Percentiles rank a stretch among this genome's conserved stretches.
Conservation (phyloP, 2,113 vertebrate species). For the Burhinus oedicnemus region DNA sequence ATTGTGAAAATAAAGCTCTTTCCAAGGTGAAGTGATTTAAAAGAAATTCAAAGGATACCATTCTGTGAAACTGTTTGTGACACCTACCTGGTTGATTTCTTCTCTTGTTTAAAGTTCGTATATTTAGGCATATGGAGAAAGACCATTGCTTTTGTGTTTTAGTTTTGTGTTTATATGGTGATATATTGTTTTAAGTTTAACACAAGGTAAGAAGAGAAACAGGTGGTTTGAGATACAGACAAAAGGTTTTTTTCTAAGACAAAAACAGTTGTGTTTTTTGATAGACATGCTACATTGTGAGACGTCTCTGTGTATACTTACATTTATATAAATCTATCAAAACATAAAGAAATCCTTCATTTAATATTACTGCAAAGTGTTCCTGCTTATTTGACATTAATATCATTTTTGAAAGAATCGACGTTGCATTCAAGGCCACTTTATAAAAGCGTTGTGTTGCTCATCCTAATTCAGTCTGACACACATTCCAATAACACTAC, state of each 20-base stretch:
- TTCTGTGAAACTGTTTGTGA: not conserved
- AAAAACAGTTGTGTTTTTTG: not conserved
- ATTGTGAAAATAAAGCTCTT: not conserved
- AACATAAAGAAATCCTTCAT: constrained; percentile 73
- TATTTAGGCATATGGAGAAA: not conserved
- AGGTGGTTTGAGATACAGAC: constrained; percentile 12
- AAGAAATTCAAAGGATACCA: not conserved
- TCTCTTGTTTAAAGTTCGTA: not conserved
- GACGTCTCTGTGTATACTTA: not conserved
- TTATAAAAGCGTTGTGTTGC: constrained; percentile 84
- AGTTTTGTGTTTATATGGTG: not conserved
- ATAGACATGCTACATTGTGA: not conserved
- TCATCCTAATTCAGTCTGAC: constrained; percentile 89
- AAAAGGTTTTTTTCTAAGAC: not conserved
- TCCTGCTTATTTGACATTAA: constrained; percentile 85
- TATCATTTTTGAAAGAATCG: constrained; percentile 83
- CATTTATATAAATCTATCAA: constrained; percentile 61
- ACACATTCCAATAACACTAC: constrained; percentile 89
- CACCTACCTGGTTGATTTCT: not conserved
- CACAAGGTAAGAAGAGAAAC: not conserved
- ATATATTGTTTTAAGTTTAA: not conserved
- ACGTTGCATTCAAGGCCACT: constrained; percentile 80
- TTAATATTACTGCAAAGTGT: constrained; percentile 70
- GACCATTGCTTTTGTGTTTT: not conserved
- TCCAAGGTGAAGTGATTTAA: not conserved